These are phyloP conservation scores for Stegophylla sp. DNA, from an alignment of 2,888 invertebrate species.

Conservation along the genomic window DNA sequence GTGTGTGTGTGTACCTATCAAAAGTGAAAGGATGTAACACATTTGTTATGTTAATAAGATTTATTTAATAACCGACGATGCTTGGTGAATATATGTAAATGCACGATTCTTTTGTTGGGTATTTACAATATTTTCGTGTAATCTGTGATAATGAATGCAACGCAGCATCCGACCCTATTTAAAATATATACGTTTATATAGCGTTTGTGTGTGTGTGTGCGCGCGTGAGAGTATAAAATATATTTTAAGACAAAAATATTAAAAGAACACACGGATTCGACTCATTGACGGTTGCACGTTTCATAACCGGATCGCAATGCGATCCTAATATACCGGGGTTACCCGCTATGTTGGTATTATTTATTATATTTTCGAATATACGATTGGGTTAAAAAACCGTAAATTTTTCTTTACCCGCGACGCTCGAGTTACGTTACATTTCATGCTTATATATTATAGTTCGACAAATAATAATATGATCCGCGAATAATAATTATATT, in stretches of 20 bases:
- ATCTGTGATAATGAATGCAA: conserved; percentile 55
- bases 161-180: conserved; percentile 56
- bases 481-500: not conserved
- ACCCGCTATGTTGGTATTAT: not conserved
- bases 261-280: conserved; percentile 50
- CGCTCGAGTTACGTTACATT: not conserved
- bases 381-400: not conserved
- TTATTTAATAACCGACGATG: conserved; percentile 57
- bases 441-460: too few species aligned
- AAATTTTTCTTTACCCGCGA: not conserved
- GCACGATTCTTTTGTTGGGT: conserved; percentile 58
- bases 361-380: not conserved
- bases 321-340: not conserved
- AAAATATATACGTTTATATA: conserved; percentile 19
- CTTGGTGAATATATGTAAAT: conserved; percentile 54
- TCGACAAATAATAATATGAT: not conserved
- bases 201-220: not conserved
- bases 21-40: conserved; percentile 59
- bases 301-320: conserved; percentile 23
- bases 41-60: conserved; percentile 59
- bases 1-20: conserved; percentile 37
- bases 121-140: conserved; percentile 58
- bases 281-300: conserved; percentile 49
- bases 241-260: conserved; percentile 53
- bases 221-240: not conserved